Conservation (phyloP, 2,888 invertebrate genomes). For the Pseudococcus longispinus region DNA sequence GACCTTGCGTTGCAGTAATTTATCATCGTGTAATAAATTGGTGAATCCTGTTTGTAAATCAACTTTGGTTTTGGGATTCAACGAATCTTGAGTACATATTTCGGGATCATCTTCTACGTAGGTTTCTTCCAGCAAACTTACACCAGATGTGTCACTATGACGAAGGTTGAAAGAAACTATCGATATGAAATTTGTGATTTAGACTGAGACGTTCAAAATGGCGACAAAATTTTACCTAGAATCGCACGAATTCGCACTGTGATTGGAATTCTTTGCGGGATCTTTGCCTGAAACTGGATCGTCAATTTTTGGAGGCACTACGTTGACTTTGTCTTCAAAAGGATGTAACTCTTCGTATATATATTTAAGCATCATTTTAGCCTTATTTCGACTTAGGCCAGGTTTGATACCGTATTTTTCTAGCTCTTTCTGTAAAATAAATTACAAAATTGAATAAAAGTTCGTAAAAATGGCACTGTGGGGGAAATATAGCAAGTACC, state of each 20-base stretch:
- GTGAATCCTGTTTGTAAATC: slow-evolving; percentile 59
- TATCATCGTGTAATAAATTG: slow-evolving; percentile 62
- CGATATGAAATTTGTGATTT: not conserved
- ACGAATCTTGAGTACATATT: not conserved
- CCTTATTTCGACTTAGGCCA: slow-evolving; percentile 65
- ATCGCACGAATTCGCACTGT: not conserved
- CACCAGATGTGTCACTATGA: slow-evolving; percentile 5
- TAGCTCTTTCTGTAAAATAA: slow-evolving; percentile 64
- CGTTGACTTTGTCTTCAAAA: slow-evolving; percentile 26
- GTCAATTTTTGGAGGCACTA: not conserved
- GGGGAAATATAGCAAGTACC: slow-evolving; percentile 61
- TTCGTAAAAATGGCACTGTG: slow-evolving; percentile 27
- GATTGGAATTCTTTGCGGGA: not conserved
- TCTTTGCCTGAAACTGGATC: not conserved
- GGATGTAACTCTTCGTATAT: slow-evolving; percentile 69
- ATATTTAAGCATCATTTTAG: slow-evolving; percentile 66
- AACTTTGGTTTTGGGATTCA: slow-evolving; percentile 35
- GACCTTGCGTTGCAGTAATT: slow-evolving; percentile 64
- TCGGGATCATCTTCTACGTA: slow-evolving; percentile 26
- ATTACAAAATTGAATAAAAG: not conserved
- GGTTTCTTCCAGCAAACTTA: slow-evolving; percentile 30
- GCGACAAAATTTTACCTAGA: slow-evolving; percentile 5
- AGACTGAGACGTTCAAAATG: not conserved
- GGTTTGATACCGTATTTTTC: slow-evolving; percentile 67
- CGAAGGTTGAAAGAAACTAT: not conserved